Evolutionary conservation across 2,888 invertebrate species (phyloP).

Genomic region (Drosophila neoperkinsi): DNA sequence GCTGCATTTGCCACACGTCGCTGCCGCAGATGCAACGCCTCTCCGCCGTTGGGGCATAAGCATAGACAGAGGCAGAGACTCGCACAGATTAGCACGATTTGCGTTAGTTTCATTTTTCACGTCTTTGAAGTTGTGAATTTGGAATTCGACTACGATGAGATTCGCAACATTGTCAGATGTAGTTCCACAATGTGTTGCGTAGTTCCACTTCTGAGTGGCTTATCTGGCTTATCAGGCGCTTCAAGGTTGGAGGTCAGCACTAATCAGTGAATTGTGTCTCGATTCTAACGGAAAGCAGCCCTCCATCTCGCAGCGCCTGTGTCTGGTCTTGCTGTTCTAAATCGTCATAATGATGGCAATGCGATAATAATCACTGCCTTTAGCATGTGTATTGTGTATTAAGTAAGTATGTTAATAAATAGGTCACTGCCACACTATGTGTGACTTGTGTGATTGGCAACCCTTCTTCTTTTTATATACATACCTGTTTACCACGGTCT

Average conservation of each 20-base stretch:
- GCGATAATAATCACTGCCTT: constrained; percentile 7
- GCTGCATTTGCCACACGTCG: constrained; percentile 43
- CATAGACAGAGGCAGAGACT: constrained; percentile 25
- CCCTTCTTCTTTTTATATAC: background rate
- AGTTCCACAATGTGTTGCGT: constrained; percentile 16
- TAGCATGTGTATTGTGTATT: background rate
- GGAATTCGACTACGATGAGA: constrained; percentile 33
- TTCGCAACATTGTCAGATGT: constrained; percentile 24
- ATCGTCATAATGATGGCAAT: constrained; percentile 26
- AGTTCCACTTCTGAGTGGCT: constrained; percentile 17
- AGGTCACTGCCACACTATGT: background rate
- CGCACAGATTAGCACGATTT: constrained; percentile 15
- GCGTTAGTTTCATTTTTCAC: constrained; percentile 26
- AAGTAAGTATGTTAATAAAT: background rate
- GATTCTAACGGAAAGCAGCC: constrained; percentile 3
- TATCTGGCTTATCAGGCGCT: constrained; percentile 33
- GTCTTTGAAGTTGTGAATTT: constrained; percentile 39
- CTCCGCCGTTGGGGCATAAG: background rate
- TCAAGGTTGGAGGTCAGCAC: constrained; percentile 44
- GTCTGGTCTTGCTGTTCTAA: constrained; percentile 6
- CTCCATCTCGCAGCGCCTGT: background rate
- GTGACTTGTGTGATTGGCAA: background rate
- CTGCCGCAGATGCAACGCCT: constrained; percentile 18
- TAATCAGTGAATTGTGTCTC: constrained; percentile 36
- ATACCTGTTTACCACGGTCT: background rate